Conservation (phyloP, 2,888 invertebrate genomes). For the Empis stercorea region DNA sequence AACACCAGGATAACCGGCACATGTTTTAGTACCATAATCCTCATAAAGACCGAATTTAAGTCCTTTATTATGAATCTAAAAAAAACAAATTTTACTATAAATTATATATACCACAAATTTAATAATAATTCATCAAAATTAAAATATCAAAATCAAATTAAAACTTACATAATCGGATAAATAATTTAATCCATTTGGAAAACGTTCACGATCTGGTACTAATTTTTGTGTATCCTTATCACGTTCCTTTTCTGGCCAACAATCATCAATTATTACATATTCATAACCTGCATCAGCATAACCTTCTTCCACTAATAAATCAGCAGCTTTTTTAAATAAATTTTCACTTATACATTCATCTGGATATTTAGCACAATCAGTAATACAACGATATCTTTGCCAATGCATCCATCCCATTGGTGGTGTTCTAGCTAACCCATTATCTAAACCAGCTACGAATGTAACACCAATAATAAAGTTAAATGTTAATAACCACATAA, state of each 20-base stretch:
- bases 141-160: no score
- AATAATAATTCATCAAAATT: no score
- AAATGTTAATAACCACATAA: no score
- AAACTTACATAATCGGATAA: constrained; percentile 57
- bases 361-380: constrained; percentile 45
- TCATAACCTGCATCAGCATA: constrained; percentile 59
- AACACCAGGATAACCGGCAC: constrained; percentile 65
- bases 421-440: constrained; percentile 49
- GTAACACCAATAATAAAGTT: no score
- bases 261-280: constrained; percentile 62
- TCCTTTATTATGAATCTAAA: constrained; percentile 54
- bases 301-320: constrained; percentile 50
- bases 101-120: no score
- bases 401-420: constrained; percentile 60
- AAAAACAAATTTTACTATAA: no score
- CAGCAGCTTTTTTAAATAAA: constrained; percentile 47
- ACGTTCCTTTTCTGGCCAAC: constrained; percentile 56
- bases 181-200: constrained; percentile 58
- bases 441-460: constrained; percentile 33
- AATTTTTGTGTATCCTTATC: constrained; percentile 43
- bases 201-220: constrained; percentile 51
- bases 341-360: constrained; percentile 52
- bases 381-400: constrained; percentile 49
- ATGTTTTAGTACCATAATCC: constrained; percentile 64
- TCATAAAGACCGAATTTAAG: constrained; percentile 69